These are phyloP conservation scores for Pocota personata DNA, from an alignment of 2,888 invertebrate species.

Conservation along the genomic window DNA sequence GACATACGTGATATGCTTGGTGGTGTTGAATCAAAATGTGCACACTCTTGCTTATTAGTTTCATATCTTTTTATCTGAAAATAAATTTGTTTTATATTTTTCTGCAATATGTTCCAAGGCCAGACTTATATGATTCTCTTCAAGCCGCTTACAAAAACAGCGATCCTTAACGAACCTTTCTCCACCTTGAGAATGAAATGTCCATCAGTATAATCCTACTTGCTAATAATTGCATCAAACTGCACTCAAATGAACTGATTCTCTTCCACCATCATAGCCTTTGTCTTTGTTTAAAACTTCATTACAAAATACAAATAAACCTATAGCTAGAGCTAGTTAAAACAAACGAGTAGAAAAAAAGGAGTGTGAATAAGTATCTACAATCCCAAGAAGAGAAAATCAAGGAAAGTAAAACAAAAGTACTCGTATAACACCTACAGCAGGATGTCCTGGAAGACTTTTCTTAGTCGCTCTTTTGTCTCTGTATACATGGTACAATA, in stretches of 20 bases:
- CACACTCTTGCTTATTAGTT: too few species aligned
- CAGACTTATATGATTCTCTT: too few species aligned
- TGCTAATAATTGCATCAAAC: conserved; percentile 15
- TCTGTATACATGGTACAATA: conserved; percentile 14
- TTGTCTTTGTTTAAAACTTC: conserved; percentile 4
- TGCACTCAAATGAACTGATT: conserved; percentile 9
- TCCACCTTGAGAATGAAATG: too few species aligned
- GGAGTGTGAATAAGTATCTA: background rate
- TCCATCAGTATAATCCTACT: too few species aligned
- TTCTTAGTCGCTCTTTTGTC: background rate
- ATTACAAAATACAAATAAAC: background rate
- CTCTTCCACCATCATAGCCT: background rate
- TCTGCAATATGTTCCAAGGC: too few species aligned
- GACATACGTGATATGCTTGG: too few species aligned
- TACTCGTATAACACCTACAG: conserved; percentile 61
- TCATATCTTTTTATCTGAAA: too few species aligned
- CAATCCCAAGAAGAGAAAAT: background rate
- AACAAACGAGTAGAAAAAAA: background rate
- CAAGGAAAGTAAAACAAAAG: conserved; percentile 22
- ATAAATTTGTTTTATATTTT: too few species aligned
- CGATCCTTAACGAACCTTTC: too few species aligned
- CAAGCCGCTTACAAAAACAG: too few species aligned
- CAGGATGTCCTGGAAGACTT: conserved; percentile 57
- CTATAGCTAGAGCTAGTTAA: conserved; percentile 1
- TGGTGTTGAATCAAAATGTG: too few species aligned